Conservation (phyloP, 2,888 invertebrate genomes). For the Rhagonycha lutea region DNA sequence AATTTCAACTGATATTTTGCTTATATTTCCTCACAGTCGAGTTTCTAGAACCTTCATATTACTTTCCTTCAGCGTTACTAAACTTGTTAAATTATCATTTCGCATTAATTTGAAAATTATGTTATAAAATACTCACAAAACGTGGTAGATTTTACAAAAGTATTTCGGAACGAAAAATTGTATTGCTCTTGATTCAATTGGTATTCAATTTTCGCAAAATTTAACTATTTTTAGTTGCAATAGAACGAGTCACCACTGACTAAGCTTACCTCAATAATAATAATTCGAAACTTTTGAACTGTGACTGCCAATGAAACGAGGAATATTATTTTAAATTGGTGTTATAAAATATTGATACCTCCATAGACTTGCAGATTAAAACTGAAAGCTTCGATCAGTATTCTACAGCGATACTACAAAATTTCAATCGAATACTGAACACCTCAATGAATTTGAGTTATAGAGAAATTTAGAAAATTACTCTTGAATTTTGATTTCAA, state of each 20-base stretch:
- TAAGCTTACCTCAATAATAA: conserved; percentile 20
- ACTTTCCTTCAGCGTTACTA: neutral
- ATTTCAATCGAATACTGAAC: conserved; percentile 31
- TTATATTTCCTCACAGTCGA: conserved; percentile 7
- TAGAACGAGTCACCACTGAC: conserved; percentile 25
- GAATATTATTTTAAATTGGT: conserved; percentile 39
- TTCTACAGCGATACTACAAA: conserved; percentile 32
- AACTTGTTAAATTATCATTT: neutral
- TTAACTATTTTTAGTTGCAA: neutral
- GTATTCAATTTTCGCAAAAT: neutral
- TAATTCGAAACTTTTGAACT: conserved; percentile 32
- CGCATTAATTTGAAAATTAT: neutral
- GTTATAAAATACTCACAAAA: neutral
- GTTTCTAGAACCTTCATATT: neutral
- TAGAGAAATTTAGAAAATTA: conserved; percentile 29
- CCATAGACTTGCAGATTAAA: conserved; percentile 34
- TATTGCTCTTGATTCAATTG: neutral
- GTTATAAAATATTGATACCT: conserved; percentile 38
- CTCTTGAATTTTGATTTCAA: conserved; percentile 33
- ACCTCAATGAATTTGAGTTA: conserved; percentile 30
- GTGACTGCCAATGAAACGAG: conserved; percentile 30
- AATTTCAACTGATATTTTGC: conserved; percentile 34
- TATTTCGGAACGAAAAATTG: neutral
- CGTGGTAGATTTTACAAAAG: neutral
- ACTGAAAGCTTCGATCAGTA: conserved; percentile 37